Evolutionary conservation across 1,140 invertebrate species (phyloP).

Genomic region (Megalonaias nervosa): DNA sequence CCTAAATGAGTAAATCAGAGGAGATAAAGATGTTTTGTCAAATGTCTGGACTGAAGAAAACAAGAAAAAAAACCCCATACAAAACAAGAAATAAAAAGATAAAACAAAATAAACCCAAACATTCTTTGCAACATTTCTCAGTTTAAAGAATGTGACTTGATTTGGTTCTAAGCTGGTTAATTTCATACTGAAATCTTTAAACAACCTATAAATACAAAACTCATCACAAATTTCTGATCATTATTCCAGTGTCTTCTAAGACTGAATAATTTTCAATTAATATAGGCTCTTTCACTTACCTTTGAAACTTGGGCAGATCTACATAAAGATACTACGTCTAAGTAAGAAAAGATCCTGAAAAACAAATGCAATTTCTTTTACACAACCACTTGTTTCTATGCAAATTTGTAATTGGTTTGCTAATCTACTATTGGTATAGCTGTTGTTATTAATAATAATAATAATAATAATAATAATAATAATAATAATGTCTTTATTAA

Average conservation of each 20-base stretch:
- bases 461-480: no score
- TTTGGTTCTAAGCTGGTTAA: not conserved
- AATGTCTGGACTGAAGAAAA: no score
- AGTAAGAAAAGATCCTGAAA: slow-evolving; percentile 94
- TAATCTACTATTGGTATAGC: not conserved
- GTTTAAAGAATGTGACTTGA: not conserved
- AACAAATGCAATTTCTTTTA: slow-evolving; percentile 43
- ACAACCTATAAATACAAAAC: not conserved
- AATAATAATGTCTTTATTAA: no score
- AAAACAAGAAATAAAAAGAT: no score
- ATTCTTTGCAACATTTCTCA: not conserved
- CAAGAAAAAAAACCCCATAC: no score
- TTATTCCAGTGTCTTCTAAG: not conserved
- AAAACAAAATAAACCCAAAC: not conserved
- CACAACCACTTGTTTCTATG: slow-evolving; percentile 2
- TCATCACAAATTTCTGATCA: not conserved
- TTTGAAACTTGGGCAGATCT: slow-evolving; percentile 96
- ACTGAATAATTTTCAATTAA: not conserved
- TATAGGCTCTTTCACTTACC: slow-evolving; percentile 54
- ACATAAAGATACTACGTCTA: slow-evolving; percentile 98
- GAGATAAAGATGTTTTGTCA: no score
- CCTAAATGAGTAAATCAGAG: no score
- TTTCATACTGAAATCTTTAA: not conserved
- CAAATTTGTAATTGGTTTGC: not conserved
- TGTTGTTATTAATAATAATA: not conserved